These are phyloP conservation scores for Urophycis tenuis DNA, from an alignment of 2,797 vertebrate species.

Conservation along the genomic window DNA sequence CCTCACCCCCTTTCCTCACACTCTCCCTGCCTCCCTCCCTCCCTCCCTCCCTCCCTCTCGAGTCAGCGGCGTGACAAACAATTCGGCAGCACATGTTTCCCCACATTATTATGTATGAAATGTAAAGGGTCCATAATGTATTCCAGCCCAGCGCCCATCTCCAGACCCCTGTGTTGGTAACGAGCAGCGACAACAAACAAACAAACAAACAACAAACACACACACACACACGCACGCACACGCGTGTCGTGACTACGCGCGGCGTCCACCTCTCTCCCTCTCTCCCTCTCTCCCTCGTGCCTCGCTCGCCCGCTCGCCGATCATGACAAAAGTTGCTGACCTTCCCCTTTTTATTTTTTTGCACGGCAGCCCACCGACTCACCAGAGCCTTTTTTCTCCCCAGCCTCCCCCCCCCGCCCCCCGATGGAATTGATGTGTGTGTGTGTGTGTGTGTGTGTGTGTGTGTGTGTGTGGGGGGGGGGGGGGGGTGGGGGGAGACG, in stretches of 20 bases:
- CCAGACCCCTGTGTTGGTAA: conserved; percentile 45
- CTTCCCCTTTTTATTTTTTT: conserved; percentile 24
- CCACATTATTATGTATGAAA: conserved; percentile 69
- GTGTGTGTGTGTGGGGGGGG: no score
- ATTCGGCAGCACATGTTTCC: conserved; percentile 55
- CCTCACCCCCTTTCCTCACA: no score
- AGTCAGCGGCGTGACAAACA: conserved; percentile 64
- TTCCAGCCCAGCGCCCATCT: conserved; percentile 61
- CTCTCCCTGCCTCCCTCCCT: background rate
- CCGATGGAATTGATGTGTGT: conserved; percentile 29
- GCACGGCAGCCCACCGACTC: conserved; percentile 27
- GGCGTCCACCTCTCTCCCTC: conserved; percentile 14
- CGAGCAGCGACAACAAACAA: conserved; percentile 36
- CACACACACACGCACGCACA: background rate
- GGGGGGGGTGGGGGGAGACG: background rate
- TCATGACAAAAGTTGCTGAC: conserved; percentile 53
- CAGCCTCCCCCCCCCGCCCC: conserved; percentile 15
- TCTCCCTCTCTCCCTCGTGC: conserved; percentile 5
- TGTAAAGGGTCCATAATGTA: conserved; percentile 59
- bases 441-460: no score
- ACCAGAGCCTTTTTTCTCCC: conserved; percentile 15
- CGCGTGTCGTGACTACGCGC: conserved; percentile 3
- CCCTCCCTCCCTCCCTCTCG: conserved; percentile 20
- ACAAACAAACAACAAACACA: conserved; percentile 13
- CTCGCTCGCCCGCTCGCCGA: conserved; percentile 3